phyloP scores from a whole-genome alignment of 2,113 vertebrate genomes.

The Gobius niger region DNA sequence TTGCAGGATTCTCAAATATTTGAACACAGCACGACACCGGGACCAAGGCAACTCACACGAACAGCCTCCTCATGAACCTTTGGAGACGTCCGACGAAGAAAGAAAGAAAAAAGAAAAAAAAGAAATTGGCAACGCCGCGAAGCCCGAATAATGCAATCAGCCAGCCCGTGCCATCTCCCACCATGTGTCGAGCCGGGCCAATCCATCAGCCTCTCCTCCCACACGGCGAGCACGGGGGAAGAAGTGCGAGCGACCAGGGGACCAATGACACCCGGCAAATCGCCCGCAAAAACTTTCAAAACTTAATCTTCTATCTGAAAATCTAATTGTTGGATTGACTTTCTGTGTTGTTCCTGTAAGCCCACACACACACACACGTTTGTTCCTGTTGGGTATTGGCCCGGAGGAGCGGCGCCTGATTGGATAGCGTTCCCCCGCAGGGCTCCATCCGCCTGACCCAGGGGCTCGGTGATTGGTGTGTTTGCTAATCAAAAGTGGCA shows the following conservation, averaged over 20 bases:
- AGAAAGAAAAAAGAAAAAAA: neutral
- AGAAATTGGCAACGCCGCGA: conserved; percentile 1
- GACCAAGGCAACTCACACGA: neutral
- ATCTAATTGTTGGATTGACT: conserved; percentile 38
- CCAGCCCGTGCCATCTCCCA: conserved; percentile 12
- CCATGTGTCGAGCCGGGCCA: conserved; percentile 13
- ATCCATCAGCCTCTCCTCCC: conserved; percentile 28
- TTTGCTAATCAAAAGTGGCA: conserved; percentile 62
- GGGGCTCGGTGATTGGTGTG: conserved; percentile 51
- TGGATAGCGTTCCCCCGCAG: conserved; percentile 33
- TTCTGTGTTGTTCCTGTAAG: conserved; percentile 7
- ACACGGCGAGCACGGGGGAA: neutral
- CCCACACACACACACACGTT: conserved; percentile 17
- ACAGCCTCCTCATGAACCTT: neutral
- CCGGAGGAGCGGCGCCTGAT: conserved; percentile 29
- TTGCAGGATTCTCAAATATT: neutral
- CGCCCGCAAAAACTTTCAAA: conserved; percentile 32
- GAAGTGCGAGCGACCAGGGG: neutral
- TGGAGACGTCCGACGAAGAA: neutral
- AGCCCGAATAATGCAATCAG: conserved; percentile 20
- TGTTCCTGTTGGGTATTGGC: neutral
- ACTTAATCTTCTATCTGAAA: conserved; percentile 33
- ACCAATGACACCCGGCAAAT: neutral
- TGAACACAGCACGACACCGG: neutral
- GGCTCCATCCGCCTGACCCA: conserved; percentile 28